Percentiles rank a stretch among this genome's conserved stretches.
phyloP scores from a whole-genome alignment of 2,888 invertebrate genomes.

The Volucella zonaria region DNA sequence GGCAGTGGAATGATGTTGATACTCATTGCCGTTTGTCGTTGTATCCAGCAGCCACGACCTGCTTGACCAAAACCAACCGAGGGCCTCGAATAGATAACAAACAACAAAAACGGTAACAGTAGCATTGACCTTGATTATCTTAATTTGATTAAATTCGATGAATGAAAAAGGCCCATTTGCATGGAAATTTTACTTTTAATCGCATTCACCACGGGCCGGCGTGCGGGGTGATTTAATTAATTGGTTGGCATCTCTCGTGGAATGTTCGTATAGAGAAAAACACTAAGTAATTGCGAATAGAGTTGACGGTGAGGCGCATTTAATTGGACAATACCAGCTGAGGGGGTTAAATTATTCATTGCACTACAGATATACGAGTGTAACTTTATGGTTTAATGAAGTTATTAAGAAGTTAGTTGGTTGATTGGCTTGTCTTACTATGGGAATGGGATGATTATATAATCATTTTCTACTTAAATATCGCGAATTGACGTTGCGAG shows the following conservation, averaged over 20 bases:
- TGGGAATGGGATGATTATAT: too few species aligned
- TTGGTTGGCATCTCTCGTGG: not conserved
- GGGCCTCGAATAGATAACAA: not conserved
- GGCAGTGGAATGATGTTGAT: conserved; percentile 10
- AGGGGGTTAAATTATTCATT: not conserved
- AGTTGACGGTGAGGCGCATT: too few species aligned
- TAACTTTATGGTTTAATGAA: not conserved
- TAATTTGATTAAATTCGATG: not conserved
- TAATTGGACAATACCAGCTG: not conserved
- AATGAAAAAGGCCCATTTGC: not conserved
- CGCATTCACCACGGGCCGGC: not conserved
- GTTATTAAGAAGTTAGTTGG: not conserved
- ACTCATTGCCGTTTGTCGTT: not conserved
- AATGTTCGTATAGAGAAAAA: not conserved
- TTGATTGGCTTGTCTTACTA: too few species aligned
- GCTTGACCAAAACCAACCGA: not conserved
- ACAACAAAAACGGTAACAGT: too few species aligned
- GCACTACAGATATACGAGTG: not conserved
- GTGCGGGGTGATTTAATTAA: conserved; percentile 1
- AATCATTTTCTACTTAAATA: too few species aligned
- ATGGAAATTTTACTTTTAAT: conserved; percentile 4
- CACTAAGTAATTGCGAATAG: not conserved
- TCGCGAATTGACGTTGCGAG: too few species aligned
- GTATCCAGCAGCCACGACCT: too few species aligned
- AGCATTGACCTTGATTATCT: not conserved